These are phyloP conservation scores for Artibeus lituratus DNA, from an alignment of 2,797 vertebrate genomes.

Conservation along the genomic window DNA sequence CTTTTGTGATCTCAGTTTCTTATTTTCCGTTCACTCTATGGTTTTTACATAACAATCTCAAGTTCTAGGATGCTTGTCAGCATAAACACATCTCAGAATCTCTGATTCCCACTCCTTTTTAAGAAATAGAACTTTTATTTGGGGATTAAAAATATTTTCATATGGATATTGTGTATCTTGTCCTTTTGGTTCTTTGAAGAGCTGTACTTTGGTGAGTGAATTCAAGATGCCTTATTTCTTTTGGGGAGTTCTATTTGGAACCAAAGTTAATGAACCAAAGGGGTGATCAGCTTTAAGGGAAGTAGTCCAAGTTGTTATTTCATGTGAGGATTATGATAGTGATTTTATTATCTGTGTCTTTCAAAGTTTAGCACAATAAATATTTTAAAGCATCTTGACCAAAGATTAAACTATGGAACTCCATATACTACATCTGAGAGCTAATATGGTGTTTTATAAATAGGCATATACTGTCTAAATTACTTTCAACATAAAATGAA, in stretches of 20 bases:
- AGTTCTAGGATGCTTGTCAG: neutral
- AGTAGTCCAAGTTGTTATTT: neutral
- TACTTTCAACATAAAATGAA: constrained; percentile 45
- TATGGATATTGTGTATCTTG: neutral
- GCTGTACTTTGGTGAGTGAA: neutral
- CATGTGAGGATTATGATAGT: neutral
- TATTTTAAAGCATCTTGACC: constrained; percentile 40
- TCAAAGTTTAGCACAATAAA: constrained; percentile 1
- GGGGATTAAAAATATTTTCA: neutral
- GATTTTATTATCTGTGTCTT: constrained; percentile 35
- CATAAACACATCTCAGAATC: neutral
- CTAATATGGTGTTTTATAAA: constrained; percentile 48
- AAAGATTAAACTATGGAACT: constrained; percentile 10
- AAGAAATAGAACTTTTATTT: neutral
- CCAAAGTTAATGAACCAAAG: neutral
- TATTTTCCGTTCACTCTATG: neutral
- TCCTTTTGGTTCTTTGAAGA: neutral
- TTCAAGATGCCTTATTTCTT: neutral
- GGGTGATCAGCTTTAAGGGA: neutral
- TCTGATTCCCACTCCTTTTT: neutral
- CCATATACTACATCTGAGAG: neutral
- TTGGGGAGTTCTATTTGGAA: neutral
- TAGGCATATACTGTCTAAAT: constrained; percentile 45
- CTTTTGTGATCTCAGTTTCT: neutral
- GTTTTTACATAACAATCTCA: neutral